These are phyloP conservation scores for Acipenser transmontanus DNA, from an alignment of 2,797 vertebrate species.

Conservation along the genomic window DNA sequence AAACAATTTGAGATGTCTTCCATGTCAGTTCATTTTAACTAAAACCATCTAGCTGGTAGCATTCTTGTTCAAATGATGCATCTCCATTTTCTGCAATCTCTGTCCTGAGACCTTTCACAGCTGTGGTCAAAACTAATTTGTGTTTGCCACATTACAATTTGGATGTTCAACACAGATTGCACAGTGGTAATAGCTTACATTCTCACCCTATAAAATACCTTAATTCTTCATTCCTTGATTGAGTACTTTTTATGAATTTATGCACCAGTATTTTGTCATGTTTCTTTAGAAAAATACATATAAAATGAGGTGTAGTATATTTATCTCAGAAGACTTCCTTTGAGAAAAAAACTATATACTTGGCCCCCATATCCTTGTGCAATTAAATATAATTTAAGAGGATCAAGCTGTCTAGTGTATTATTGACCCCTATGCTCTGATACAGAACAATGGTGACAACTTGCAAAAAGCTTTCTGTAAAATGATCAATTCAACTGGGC, in stretches of 20 bases:
- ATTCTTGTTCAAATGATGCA: slow-evolving; percentile 14
- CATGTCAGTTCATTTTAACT: slow-evolving; percentile 10
- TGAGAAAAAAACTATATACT: too few relatives aligned
- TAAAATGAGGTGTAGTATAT: too few relatives aligned
- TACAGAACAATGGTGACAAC: slow-evolving; percentile 48
- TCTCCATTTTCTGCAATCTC: slow-evolving; percentile 4
- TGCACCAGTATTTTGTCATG: too few relatives aligned
- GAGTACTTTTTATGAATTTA: too few relatives aligned
- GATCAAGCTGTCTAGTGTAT: slow-evolving; percentile 32
- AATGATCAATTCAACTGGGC: slow-evolving; percentile 49
- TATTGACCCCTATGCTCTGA: slow-evolving; percentile 44
- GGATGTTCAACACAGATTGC: slow-evolving; percentile 44
- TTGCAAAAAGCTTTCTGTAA: slow-evolving; percentile 48
- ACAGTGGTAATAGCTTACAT: slow-evolving; percentile 44
- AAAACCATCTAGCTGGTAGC: slow-evolving; percentile 10
- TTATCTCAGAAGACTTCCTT: too few relatives aligned
- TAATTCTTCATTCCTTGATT: too few relatives aligned
- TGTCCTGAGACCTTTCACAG: slow-evolving; percentile 30
- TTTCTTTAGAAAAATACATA: too few relatives aligned
- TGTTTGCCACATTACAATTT: slow-evolving; percentile 57
- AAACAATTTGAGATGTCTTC: slow-evolving; percentile 9
- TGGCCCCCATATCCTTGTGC: too few relatives aligned
- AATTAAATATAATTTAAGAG: too few relatives aligned
- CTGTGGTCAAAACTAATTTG: slow-evolving; percentile 50
- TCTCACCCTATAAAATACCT: slow-evolving; percentile 49